Base-by-base conservation (phyloP, 2,797 vertebrate genomes). In the Gymnodraco acuticeps region DNA sequence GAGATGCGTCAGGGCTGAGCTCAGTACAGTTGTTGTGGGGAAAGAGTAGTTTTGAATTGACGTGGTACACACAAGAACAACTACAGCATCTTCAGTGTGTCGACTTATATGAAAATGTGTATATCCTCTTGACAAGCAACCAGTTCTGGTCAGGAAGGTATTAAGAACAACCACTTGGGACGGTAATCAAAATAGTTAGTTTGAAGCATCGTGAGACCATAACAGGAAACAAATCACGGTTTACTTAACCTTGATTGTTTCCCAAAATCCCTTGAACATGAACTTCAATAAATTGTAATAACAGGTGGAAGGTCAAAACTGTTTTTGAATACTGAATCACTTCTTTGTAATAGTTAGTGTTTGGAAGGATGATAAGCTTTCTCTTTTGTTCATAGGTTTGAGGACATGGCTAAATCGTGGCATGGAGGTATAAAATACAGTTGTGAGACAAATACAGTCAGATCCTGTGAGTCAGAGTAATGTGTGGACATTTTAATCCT, bases 371-470 rank as follows among this genome's bases (percentile, higher is more conserved):
- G 33, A 13, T 6, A 47, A 38, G 15, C 4, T 10, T 52, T 9
- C 27, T 5, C 46, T 54, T 27, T 53, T 53, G 10, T 13, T 71
- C 38, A 27, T 16, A 52, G 41, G 2, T 23, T 9, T 56, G 14
- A 20, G 10, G 6, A 53, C 31, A n/a, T 17, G 27, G 11, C 51
- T 64, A 10, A 54, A 60, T 54, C 17, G 52, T 58, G n/a, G 47
- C 43, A 23, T 59, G 13, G 2, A 59, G 53, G 41, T 67, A 13
- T 23, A 45, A 10, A 12, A 68, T 46, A 59, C 14, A 27, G 53
- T 27, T 50, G 17, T 41, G 43, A 58, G 20, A 72, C 58, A 0
- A 59, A 63, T 59, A 13, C 12, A 73, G 60, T 31, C 33, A 56
- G 23, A 6, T 42, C 42, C 59, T 14, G 33, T 17, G 3, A 66